phyloP scores from a whole-genome alignment of 2,113 vertebrate species.

The Planiliza haematocheilus region DNA sequence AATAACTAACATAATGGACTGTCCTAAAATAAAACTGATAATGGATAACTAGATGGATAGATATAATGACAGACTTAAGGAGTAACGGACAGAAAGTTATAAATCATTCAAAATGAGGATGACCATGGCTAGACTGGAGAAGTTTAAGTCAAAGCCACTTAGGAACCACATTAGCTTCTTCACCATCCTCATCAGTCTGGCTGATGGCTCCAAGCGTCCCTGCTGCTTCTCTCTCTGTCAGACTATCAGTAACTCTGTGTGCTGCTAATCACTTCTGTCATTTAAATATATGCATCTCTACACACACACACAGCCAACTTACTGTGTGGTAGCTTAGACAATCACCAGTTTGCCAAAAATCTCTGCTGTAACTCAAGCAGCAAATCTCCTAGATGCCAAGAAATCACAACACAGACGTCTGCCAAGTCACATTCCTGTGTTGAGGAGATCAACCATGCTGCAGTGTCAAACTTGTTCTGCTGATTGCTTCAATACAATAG shows the following conservation, averaged over 20 bases:
- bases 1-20: no score
- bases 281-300: constrained; percentile 29
- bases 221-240: constrained; percentile 55
- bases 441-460: background rate
- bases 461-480: constrained; percentile 2
- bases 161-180: constrained; percentile 19
- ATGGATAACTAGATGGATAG: no score
- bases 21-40: no score
- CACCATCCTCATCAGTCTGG: constrained; percentile 28
- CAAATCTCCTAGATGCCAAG: constrained; percentile 8
- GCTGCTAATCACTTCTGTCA: constrained; percentile 62
- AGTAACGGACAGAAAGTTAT: background rate
- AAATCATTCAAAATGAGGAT: background rate
- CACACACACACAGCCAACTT: constrained; percentile 35
- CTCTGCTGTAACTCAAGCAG: constrained; percentile 12
- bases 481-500: background rate
- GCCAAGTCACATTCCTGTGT: constrained; percentile 35
- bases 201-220: constrained; percentile 29
- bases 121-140: background rate
- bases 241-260: constrained; percentile 54
- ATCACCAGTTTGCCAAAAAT: constrained; percentile 38
- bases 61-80: no score
- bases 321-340: constrained; percentile 25
- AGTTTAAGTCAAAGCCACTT: constrained; percentile 6
- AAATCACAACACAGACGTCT: constrained; percentile 27